These are phyloP conservation scores for Zoanthus solanderi DNA, from an alignment of 92 coral and sea anemone species.

Conservation along the genomic window DNA sequence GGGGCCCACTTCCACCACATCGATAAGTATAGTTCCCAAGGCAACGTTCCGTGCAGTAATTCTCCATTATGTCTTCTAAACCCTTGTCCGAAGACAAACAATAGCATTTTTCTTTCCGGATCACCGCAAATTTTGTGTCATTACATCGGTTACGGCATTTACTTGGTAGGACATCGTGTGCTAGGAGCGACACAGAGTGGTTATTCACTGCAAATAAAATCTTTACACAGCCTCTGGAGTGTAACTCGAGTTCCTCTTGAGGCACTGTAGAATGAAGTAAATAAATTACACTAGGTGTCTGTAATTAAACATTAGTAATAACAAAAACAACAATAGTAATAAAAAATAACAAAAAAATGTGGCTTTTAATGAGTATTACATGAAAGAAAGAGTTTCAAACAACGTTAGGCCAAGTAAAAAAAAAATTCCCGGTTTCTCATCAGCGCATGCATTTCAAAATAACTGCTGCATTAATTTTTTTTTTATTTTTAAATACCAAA, in stretches of 20 bases:
- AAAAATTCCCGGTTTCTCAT: too few relatives aligned
- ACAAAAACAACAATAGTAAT: not conserved
- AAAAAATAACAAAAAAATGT: too few relatives aligned
- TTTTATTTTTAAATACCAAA: too few relatives aligned
- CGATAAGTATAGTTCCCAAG: slow-evolving; percentile 8
- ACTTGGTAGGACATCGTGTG: slow-evolving; percentile 9
- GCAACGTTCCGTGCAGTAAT: not conserved
- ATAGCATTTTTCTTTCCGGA: not conserved
- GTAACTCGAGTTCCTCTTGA: not conserved
- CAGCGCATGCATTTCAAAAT: too few relatives aligned
- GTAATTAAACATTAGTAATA: not conserved
- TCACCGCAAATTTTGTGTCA: not conserved
- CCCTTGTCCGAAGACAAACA: not conserved
- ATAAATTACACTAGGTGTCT: not conserved
- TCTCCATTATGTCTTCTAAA: not conserved
- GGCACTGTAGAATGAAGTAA: not conserved
- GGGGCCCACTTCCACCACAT: not conserved
- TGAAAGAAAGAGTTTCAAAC: too few relatives aligned
- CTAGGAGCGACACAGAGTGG: not conserved
- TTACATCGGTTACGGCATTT: not conserved
- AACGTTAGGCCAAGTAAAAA: too few relatives aligned
- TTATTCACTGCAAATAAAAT: not conserved
- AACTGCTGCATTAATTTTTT: too few relatives aligned
- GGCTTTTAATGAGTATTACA: too few relatives aligned
- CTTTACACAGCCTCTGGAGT: not conserved